Base-by-base conservation (phyloP, 2,113 vertebrate genomes). In the Calcarius ornatus region DNA sequence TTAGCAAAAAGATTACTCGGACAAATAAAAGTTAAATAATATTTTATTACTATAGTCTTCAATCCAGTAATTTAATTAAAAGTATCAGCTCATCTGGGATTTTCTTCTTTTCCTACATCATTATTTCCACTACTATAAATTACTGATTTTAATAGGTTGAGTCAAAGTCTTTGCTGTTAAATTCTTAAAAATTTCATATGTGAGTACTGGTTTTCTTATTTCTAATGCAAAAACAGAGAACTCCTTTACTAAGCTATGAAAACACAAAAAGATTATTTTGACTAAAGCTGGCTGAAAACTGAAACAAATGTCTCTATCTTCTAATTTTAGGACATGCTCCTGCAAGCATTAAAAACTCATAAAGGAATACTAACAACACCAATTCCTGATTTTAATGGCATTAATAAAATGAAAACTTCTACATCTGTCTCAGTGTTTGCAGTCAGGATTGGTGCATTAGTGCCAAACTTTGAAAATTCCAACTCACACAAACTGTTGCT, bases 401-500 rank as follows among this genome's bases (percentile, higher is more conserved):
- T 81, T 89, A 81, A 91, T 86, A 91, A 95, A 89, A 79, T 12
- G 56, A 92, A 88, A 95, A 96, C 66, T 85, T 82, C 66, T 81
- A 60, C 59, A 93, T 94, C 54, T 95, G 87, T 54, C 71, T 85
- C 75, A 51, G 35, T 88, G 68, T 95, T 97, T 94, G 94, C 79
- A 66, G 82, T 92, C 63, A 86, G 38, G 54, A 88, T 87, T 54
- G 66, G 54, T 60, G 76, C 14, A 5, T 95, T 80, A 92, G 35
- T 70, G 92, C 66, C 92, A 95, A 75, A 63, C 93, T 88, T 79
- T 92, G 90, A 85, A 92, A 94, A 93, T 71, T 75, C 54, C 93
- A 90, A 35, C 81, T 93, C 92, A 88, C 90, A 86, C 68, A 95
- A 84, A 94, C 48, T 56, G 77, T 94, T 86, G 90, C 96, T 94